Evolutionary conservation across 2,113 vertebrate genomes (phyloP).

Genomic region (Taurulus bubalis): DNA sequence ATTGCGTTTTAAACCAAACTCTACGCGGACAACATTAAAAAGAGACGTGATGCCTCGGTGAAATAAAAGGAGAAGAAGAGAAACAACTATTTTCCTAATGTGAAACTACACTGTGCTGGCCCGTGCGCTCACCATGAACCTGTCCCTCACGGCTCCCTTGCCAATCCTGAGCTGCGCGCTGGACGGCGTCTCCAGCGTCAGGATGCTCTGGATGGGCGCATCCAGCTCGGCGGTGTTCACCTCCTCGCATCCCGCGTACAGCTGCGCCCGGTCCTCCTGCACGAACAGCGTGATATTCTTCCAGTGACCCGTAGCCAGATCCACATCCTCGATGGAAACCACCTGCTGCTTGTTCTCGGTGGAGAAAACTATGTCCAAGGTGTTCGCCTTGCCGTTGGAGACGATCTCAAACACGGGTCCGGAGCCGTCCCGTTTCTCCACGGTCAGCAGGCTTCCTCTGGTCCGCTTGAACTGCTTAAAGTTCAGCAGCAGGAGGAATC

Average conservation of each 20-base stretch:
- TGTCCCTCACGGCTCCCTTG: constrained; percentile 95
- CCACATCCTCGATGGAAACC: constrained; percentile 93
- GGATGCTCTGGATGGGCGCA: constrained; percentile 91
- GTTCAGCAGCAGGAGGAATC: constrained; percentile 94
- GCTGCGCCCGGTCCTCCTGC: constrained; percentile 93
- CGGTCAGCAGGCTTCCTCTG: constrained; percentile 90
- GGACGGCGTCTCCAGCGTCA: constrained; percentile 87
- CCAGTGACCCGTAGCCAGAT: constrained; percentile 94
- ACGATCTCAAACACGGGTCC: constrained; percentile 93
- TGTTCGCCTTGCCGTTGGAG: constrained; percentile 96
- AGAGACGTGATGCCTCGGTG: background rate
- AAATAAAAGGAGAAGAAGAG: background rate
- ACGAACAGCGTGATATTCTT: constrained; percentile 98
- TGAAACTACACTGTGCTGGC: background rate
- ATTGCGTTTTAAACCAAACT: background rate
- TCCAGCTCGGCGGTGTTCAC: constrained; percentile 93
- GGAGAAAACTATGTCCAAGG: constrained; percentile 92
- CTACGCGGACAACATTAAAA: background rate
- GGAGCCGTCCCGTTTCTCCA: constrained; percentile 92
- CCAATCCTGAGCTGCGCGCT: constrained; percentile 89
- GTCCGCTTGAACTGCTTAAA: constrained; percentile 93
- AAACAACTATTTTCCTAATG: background rate
- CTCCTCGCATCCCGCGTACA: constrained; percentile 96
- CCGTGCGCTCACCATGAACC: constrained; percentile 90
- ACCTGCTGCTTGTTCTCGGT: constrained; percentile 92